These are phyloP conservation scores for Congeria kusceri DNA, from an alignment of 2,888 invertebrate genomes.

Conservation along the genomic window DNA sequence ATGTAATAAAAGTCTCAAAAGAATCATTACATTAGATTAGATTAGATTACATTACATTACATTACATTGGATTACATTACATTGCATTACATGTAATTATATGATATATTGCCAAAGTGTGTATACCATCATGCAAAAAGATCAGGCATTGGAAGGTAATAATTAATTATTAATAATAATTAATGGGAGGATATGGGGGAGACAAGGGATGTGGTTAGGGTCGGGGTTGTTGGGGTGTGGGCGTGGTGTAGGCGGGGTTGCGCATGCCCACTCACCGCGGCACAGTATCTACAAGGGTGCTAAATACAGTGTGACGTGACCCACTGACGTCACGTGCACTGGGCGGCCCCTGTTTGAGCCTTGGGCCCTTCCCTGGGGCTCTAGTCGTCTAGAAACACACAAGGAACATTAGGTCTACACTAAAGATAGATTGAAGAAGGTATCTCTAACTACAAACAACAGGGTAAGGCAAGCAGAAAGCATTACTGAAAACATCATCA, in stretches of 20 bases:
- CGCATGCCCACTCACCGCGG: slow-evolving; percentile 59
- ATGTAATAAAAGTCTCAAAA: too few species aligned
- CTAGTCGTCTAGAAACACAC: slow-evolving; percentile 43
- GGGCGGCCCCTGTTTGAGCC: slow-evolving; percentile 32
- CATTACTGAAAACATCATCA: too few species aligned
- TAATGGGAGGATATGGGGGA: not conserved
- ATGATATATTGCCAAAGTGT: too few species aligned
- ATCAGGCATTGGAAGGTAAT: too few species aligned
- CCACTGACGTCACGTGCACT: slow-evolving; percentile 48
- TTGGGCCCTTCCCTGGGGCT: slow-evolving; percentile 40
- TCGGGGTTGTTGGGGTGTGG: not conserved
- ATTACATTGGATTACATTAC: too few species aligned
- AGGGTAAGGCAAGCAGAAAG: too few species aligned
- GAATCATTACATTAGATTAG: too few species aligned
- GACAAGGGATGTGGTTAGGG: not conserved
- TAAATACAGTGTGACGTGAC: slow-evolving; percentile 59
- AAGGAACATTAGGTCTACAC: too few species aligned
- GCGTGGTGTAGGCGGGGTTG: not conserved
- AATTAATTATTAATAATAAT: not conserved
- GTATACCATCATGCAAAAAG: too few species aligned
- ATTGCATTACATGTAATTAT: too few species aligned
- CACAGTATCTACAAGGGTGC: slow-evolving; percentile 50
- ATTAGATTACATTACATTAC: too few species aligned
- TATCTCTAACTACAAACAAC: too few species aligned
- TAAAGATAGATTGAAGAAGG: not conserved